phyloP scores from a whole-genome alignment of 2,888 invertebrate species.

The Heliconius hortense region DNA sequence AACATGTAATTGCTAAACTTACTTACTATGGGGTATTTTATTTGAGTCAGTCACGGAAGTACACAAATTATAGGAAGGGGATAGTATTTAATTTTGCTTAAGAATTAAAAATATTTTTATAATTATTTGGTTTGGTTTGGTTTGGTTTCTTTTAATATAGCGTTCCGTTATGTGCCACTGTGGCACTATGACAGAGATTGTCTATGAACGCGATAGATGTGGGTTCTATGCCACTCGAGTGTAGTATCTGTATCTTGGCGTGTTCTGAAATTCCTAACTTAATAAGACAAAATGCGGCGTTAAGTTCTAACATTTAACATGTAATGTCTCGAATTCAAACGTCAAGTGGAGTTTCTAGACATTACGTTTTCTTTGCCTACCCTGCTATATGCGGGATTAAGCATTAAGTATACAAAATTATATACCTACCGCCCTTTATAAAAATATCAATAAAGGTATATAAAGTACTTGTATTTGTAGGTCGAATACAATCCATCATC shows the following conservation, averaged over 20 bases:
- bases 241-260: too few relatives aligned
- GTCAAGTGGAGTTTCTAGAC: too few relatives aligned
- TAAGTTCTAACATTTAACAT: too few relatives aligned
- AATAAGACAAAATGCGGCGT: too few relatives aligned
- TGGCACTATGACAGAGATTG: too few relatives aligned
- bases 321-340: too few relatives aligned
- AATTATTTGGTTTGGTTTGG: too few relatives aligned
- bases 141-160: too few relatives aligned
- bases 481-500: slow-evolving; percentile 27
- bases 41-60: slow-evolving; percentile 16
- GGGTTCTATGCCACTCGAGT: neutral
- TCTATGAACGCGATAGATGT: neutral
- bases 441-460: neutral
- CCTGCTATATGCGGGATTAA: too few relatives aligned
- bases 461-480: neutral
- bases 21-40: slow-evolving; percentile 5
- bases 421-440: neutral
- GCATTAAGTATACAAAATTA: neutral
- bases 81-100: neutral
- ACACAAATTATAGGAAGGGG: slow-evolving; percentile 1
- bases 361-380: too few relatives aligned
- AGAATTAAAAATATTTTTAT: neutral
- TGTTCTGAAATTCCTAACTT: neutral
- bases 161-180: too few relatives aligned
- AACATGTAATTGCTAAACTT: slow-evolving; percentile 8